A percentile compares a stretch with the other conserved stretches of the same genome.
Conservation (phyloP, 2,797 vertebrate genomes). For the Sebastes minor region DNA sequence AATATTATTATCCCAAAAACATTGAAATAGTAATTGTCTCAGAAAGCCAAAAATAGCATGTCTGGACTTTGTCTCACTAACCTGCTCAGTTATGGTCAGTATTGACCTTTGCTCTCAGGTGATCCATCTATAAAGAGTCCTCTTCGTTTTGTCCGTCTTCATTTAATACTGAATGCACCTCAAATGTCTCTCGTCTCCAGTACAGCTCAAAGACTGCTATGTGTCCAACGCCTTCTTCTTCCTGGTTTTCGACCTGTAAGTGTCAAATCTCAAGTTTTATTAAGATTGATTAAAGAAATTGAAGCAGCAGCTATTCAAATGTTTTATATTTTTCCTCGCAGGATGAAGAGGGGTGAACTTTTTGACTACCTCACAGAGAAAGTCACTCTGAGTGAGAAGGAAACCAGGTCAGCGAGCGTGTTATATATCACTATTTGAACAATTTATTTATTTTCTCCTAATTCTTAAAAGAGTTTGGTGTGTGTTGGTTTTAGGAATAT, state of each 20-base stretch:
- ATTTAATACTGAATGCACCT: background rate
- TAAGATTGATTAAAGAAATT: too few relatives aligned
- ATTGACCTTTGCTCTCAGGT: background rate
- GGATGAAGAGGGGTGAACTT: constrained; percentile 97
- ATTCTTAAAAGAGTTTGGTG: background rate
- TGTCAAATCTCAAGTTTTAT: constrained; percentile 45
- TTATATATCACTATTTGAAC: background rate
- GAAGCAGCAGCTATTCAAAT: background rate
- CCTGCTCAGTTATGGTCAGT: background rate
- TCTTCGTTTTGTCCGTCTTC: background rate
- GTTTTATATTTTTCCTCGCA: constrained; percentile 52
- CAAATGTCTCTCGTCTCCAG: constrained; percentile 79
- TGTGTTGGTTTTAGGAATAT: constrained; percentile 86
- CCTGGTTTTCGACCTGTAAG: constrained; percentile 98
- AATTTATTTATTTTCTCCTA: background rate
- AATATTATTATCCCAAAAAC: too few relatives aligned
- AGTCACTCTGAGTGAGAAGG: constrained; percentile 95
- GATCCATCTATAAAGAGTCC: background rate
- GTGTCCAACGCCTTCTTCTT: constrained; percentile 97
- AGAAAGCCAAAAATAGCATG: background rate
- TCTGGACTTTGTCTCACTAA: background rate
- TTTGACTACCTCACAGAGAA: constrained; percentile 99
- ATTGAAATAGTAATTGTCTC: background rate
- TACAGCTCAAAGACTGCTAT: constrained; percentile 96
- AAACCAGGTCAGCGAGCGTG: constrained; percentile 88